These are phyloP conservation scores for Dendroctonus ponderosae DNA, from an alignment of 1,140 invertebrate species.

Conservation along the genomic window DNA sequence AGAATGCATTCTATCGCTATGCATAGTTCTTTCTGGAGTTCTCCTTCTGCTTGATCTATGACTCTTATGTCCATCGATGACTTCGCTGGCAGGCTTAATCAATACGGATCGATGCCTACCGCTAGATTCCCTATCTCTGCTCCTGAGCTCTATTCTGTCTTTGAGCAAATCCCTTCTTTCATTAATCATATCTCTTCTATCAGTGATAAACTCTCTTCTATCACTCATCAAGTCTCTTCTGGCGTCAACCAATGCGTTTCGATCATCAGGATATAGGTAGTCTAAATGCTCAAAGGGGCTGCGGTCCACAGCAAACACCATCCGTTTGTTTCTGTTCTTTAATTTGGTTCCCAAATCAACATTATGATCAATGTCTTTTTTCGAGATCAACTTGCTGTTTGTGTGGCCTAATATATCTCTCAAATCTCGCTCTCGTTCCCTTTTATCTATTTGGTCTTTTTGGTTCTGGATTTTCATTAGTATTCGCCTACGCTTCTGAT, in stretches of 20 bases:
- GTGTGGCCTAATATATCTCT: conserved; percentile 39
- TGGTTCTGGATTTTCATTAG: conserved; percentile 44
- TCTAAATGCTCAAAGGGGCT: conserved; percentile 12
- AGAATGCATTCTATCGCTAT: conserved; percentile 29
- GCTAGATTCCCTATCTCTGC: neutral
- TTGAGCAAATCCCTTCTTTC: neutral
- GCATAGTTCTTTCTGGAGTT: conserved; percentile 25
- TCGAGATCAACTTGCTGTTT: conserved; percentile 17
- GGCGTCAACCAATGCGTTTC: neutral
- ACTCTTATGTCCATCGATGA: conserved; percentile 2
- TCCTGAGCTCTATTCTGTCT: neutral
- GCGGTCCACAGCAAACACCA: conserved; percentile 38
- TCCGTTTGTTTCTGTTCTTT: conserved; percentile 42
- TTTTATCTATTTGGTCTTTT: conserved; percentile 41
- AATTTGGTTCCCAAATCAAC: conserved; percentile 41
- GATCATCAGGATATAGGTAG: conserved; percentile 1
- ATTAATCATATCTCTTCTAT: conserved; percentile 2
- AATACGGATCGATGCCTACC: neutral
- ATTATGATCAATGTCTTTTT: conserved; percentile 19
- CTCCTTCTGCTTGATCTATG: conserved; percentile 5
- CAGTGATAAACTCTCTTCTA: neutral
- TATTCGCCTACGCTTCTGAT: conserved; percentile 52
- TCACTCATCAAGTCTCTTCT: conserved; percentile 10
- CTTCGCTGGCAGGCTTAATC: conserved; percentile 1
- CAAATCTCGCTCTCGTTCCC: conserved; percentile 37